Conservation (phyloP, 2,113 vertebrate species). For the Cichladusa arquata region DNA sequence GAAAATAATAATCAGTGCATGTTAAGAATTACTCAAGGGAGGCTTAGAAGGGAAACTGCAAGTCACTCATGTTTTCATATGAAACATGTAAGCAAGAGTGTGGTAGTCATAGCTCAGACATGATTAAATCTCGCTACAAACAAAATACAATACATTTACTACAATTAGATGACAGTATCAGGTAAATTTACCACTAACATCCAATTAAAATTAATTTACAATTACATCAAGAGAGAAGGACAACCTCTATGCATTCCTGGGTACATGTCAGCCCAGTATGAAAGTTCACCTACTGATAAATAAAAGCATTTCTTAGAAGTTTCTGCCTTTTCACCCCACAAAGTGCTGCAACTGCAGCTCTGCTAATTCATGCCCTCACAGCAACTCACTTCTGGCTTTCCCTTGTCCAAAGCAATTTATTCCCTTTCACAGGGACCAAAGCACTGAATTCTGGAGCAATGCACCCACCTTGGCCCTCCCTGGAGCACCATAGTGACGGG, state of each 20-base stretch:
- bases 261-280: fast-evolving
- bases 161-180: neutral
- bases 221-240: neutral
- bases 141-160: neutral
- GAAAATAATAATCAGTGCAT: neutral
- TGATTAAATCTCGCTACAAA: neutral
- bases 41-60: neutral
- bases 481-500: conserved; percentile 97
- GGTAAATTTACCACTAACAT: neutral
- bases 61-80: neutral
- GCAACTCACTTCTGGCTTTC: neutral
- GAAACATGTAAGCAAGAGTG: neutral
- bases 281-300: neutral
- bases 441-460: neutral
- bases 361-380: neutral
- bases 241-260: fast-evolving
- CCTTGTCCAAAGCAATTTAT: fast-evolving
- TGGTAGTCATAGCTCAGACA: neutral
- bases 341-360: neutral
- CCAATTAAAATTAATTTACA: neutral
- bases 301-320: neutral
- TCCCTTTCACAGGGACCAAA: neutral
- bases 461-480: conserved; percentile 89
- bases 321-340: neutral
- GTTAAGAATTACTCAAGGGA: neutral